These are phyloP conservation scores for Luperina nickerlii DNA, from an alignment of 2,888 invertebrate genomes.

Conservation along the genomic window DNA sequence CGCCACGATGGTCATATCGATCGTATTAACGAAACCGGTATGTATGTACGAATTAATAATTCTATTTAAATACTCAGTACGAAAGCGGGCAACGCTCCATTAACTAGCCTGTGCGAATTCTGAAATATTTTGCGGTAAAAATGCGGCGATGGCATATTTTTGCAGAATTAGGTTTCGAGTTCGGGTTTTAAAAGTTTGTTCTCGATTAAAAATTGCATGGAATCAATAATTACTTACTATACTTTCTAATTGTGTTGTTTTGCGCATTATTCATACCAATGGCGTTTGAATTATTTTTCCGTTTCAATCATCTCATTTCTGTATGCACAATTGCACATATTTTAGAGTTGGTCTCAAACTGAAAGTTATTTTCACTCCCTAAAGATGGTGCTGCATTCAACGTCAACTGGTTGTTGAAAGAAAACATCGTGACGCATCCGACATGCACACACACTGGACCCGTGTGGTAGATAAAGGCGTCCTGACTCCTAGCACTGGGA, in stretches of 20 bases:
- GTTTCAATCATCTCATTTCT: background rate
- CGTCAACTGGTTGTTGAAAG: background rate
- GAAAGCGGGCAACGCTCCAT: conserved; percentile 62
- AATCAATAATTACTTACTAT: background rate
- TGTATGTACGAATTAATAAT: conserved; percentile 41
- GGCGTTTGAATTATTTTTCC: background rate
- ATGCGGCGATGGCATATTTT: conserved; percentile 8
- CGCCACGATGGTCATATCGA: conserved; percentile 49
- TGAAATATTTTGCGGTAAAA: conserved; percentile 43
- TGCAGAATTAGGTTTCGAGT: conserved; percentile 30
- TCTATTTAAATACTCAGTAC: conserved; percentile 47
- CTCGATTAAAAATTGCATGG: conserved; percentile 11
- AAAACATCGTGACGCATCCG: background rate
- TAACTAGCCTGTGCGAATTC: conserved; percentile 44
- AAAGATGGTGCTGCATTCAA: background rate
- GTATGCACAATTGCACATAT: background rate
- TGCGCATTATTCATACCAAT: background rate
- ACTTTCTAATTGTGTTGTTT: background rate
- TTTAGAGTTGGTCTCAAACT: background rate
- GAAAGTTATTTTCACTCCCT: no score
- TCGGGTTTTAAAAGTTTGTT: conserved; percentile 24
- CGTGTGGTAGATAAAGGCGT: background rate
- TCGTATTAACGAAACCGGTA: conserved; percentile 59
- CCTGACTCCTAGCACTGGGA: background rate
- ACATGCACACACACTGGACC: background rate